These are phyloP conservation scores for Selene dorsalis DNA, from an alignment of 2,797 vertebrate genomes.

Conservation along the genomic window DNA sequence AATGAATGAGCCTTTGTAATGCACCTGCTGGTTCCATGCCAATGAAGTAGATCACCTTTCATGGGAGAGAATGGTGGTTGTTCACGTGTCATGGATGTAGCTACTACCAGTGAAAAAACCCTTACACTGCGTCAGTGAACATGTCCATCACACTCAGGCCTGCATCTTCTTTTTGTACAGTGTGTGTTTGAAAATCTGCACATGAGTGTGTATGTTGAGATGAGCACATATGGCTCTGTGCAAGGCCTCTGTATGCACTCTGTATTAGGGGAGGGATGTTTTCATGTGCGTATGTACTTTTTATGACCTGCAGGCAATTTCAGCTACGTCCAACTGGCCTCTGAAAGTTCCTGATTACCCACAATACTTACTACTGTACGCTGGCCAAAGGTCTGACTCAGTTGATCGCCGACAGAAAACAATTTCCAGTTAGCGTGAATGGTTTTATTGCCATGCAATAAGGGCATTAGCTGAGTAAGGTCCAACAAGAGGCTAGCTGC, in stretches of 20 bases:
- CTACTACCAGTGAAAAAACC: conserved; percentile 54
- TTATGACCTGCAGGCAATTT: conserved; percentile 53
- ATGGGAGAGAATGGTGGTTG: conserved; percentile 65
- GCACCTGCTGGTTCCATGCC: conserved; percentile 78
- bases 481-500: conserved; percentile 41
- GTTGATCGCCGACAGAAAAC: conserved; percentile 21
- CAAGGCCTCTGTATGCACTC: background rate
- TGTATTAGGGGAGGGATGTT: background rate
- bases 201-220: background rate
- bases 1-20: conserved; percentile 83
- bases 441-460: conserved; percentile 61
- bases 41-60: conserved; percentile 75
- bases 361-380: conserved; percentile 27
- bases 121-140: conserved; percentile 35
- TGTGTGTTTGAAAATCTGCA: conserved; percentile 33
- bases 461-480: conserved; percentile 51
- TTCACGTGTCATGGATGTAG: conserved; percentile 54
- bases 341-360: conserved; percentile 36
- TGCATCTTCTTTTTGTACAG: conserved; percentile 32
- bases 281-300: conserved; percentile 55
- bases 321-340: conserved; percentile 19
- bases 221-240: conserved; percentile 8
- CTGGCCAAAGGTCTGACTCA: conserved; percentile 48
- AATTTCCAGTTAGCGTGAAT: conserved; percentile 30
- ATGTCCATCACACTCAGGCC: background rate